These are phyloP conservation scores for Polydrusus cervinus DNA, from an alignment of 2,888 invertebrate genomes.

Conservation along the genomic window DNA sequence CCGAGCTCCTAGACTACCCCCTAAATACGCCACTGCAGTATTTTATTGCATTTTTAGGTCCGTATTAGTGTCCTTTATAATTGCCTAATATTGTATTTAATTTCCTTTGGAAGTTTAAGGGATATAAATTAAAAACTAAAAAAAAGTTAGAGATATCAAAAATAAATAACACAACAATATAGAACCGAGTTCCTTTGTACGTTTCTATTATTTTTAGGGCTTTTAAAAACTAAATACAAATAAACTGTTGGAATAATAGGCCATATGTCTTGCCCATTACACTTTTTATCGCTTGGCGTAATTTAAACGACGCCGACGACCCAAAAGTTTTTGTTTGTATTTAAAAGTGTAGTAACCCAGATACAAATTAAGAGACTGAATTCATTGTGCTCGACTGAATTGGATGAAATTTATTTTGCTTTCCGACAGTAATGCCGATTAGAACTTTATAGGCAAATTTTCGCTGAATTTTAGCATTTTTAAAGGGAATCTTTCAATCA, in stretches of 20 bases:
- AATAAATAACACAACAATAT: not conserved
- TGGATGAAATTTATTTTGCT: conserved; percentile 4
- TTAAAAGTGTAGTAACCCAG: conserved; percentile 29
- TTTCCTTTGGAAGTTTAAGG: no score
- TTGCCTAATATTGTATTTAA: no score
- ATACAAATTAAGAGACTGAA: conserved; percentile 10
- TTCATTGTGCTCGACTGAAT: not conserved
- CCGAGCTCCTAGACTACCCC: no score
- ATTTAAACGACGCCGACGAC: conserved; percentile 14
- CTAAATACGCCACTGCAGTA: no score
- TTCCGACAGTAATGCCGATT: not conserved
- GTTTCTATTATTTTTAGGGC: not conserved
- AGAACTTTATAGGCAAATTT: not conserved
- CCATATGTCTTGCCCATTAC: conserved; percentile 30
- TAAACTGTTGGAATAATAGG: conserved; percentile 26
- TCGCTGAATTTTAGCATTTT: no score
- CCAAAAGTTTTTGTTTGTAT: conserved; percentile 30
- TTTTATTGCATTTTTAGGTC: no score
- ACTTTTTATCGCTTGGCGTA: conserved; percentile 25
- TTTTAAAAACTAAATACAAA: conserved; percentile 15
- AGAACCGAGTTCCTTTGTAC: not conserved
- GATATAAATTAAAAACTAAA: no score
- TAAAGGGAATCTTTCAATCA: no score
- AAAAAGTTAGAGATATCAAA: no score
- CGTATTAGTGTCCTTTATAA: no score